Evolutionary conservation across 2,113 vertebrate species (phyloP), one percentile per base, ranked within the genome.

Genomic region (Salvelinus sp.): DNA sequence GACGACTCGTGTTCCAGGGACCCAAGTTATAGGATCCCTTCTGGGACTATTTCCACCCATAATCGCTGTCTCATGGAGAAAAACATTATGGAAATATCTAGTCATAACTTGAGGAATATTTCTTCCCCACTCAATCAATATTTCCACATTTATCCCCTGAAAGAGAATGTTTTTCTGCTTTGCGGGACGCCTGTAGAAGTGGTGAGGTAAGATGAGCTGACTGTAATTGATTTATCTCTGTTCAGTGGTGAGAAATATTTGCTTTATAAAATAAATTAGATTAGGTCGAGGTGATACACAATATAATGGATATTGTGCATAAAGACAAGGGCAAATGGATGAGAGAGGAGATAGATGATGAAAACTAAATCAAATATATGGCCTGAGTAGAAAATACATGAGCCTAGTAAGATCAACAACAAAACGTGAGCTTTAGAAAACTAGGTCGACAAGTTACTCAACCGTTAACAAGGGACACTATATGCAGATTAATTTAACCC

Each of bases 171-270:
- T 84, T 77, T 85, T 81, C 50, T 83, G 84, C 82, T 83, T 83
- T 82, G 83, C 48, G 76, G 80, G 80, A 87, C 71, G 88, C 76
- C 85, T 84, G 81, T 74, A 90, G 77, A 91, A 84, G 86, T 87
- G 85, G 91, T 77, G 83, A 77, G 82, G 86, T 91, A 92, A 83
- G 80, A 91, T 90, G 89, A 93, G 87, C 76, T 64, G 81, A 74
- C 70, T 84, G 88, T 88, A 85, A 93, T 77, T 91, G 92, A 94
- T 95, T 92, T 90, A 90, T 93, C 74, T 90, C 86, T 81, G 81
- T 88, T 83, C 73, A 85, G 79, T 72, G 74, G 90, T 92, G 63
- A 81, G 84, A 94, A 92, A 84, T 82, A 79, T 90, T 92, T 92
- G 90, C 87, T 93, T 91, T 90, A 88, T 86, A 86, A 87, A 77